Base-by-base conservation (phyloP, 2,797 vertebrate genomes). In the Anas bernieri region DNA sequence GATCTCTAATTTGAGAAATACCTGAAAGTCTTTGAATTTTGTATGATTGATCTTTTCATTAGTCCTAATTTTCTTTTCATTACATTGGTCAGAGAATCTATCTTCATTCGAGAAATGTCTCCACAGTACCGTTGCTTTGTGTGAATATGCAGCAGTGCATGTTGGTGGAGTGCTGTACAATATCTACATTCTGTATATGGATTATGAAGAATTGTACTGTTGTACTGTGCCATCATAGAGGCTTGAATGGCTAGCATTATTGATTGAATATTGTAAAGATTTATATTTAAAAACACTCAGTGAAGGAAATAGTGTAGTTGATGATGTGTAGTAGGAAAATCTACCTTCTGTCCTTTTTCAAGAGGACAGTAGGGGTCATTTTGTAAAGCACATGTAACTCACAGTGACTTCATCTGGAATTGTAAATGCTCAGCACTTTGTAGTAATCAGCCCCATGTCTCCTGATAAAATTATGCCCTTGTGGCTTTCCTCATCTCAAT, bases 381-480 rank as follows among this genome's bases (percentile, higher is more conserved):
- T 58, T 56, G 9, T 62, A 80, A 86, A 58, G 35, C 39, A 74
- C 37, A 30, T 43, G 17, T 48, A 90, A 80, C 52, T 73, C 28
- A 17, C 81, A 59, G 1, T 69, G 70, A 85, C 70, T 93, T 76
- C 4, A 1, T 74, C 39, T 89, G 56, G 39, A 80, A 56, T 12
- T 73, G 55, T 33, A 61, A 66, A 50, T 66, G 46, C 77, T 94
- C 50, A 90, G 50, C 50, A 52, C 50, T 77, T 78, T 9, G 4
- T 39, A 82, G 30, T 59, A 88, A 83, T 77, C 77, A 87, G 48
- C 54, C 52, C 56, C 30, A 23, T 55, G 48, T 80, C 74, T 92
- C 72, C 77, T 43, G 56, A 28, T 80, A 91, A 87, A 90, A 87
- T 94, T 94, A 80, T 28, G 26, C 69, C 88, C 61, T 83, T 70